phyloP scores from a whole-genome alignment of 2,797 vertebrate genomes.

The Gymnopithys bicolor region DNA sequence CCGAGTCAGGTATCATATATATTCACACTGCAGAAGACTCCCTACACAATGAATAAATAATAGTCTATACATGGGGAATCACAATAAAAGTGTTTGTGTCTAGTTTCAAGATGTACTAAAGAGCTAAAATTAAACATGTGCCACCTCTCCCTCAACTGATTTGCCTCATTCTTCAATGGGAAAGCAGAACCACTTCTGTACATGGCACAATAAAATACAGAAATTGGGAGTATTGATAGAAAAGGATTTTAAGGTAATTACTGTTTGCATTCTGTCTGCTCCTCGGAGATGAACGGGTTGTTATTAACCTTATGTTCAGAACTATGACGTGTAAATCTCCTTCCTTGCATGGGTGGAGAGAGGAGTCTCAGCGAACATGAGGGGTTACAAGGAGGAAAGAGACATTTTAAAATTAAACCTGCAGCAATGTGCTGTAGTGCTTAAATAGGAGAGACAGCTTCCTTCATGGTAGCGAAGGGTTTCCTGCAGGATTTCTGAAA shows the following conservation, averaged over 20 bases:
- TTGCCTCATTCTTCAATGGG: background rate
- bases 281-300: background rate
- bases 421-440: background rate
- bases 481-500: background rate
- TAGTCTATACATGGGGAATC: background rate
- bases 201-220: background rate
- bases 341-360: background rate
- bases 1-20: background rate
- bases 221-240: background rate
- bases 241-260: background rate
- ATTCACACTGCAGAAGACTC: background rate
- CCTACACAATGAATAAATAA: background rate
- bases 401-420: background rate
- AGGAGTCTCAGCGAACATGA: fast-evolving
- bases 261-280: background rate
- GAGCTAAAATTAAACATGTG: background rate
- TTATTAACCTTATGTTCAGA: background rate
- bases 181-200: conserved; percentile 9
- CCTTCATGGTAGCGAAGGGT: background rate
- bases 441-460: background rate
- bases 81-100: background rate
- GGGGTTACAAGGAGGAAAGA: background rate
- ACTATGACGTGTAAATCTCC: background rate
- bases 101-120: background rate
- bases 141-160: background rate